Base-by-base conservation (phyloP, 53 echinoderm and acorn worm species). In the Henricia sp. region DNA sequence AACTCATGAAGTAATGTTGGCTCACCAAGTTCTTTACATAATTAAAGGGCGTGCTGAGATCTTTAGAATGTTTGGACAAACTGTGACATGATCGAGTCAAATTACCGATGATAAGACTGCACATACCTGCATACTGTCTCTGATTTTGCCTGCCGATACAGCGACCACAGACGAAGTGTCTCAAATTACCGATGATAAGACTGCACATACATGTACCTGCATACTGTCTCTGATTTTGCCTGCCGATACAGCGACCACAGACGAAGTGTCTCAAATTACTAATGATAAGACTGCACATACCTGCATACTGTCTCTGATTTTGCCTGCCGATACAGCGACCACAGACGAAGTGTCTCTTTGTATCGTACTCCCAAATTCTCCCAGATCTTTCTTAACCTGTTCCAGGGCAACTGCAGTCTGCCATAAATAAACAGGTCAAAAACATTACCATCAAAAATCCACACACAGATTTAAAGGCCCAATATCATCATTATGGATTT, bases 191-290 rank as follows among this genome's bases (percentile, higher is more conserved):
- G 92, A n/a, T n/a, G n/a, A n/a, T n/a, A n/a, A n/a, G n/a, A n/a
- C n/a, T n/a, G n/a, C n/a, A n/a, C n/a, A 43, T 72, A 95, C 99
- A n/a, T n/a, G n/a, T n/a, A 95, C 99, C 92, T 99, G 86, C 11
- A 99, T 75, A 72, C 88, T 87, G 26, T 92, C 84, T 33, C 80
- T 85, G 78, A 99, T 90, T 27, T 84, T 71, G 13, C 83, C 82
- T 39, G 99, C 99, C 13, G 94, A 90, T 1, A 60, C 40, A 8
- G 95, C 99, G 10, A 95, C 99, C 21, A 89, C 92, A 37, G 74
- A 84, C 1, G 94, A 90, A 0, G 99, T 99, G 44, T 99, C 99
- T 51, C 88, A 66, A 65, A 95, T 92, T 80, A 99, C 89, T 5
- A 90, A n/a, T n/a, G n/a, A n/a, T n/a, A n/a, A n/a, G n/a, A n/a